Conservation (phyloP, 2,113 vertebrate species). For the Mandrillus leucophaeus region DNA sequence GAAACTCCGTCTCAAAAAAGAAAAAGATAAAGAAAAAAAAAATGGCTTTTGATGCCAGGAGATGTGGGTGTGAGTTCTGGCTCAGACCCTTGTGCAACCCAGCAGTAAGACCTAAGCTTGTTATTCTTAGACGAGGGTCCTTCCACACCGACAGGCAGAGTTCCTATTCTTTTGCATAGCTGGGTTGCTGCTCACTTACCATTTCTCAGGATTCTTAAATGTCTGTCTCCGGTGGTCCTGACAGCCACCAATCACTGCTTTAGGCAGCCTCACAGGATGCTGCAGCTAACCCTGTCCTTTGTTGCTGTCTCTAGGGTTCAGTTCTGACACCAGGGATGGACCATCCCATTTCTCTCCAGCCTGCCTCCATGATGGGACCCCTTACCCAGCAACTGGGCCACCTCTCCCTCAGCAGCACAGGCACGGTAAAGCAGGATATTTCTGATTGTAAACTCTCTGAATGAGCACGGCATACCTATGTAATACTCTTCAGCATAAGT, state of each 20-base stretch:
- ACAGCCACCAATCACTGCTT: not conserved
- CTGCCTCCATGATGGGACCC: constrained; percentile 91
- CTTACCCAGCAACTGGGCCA: constrained; percentile 93
- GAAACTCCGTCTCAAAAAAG: too few relatives aligned
- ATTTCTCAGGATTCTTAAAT: not conserved
- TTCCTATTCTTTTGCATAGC: not conserved
- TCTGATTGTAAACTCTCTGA: not conserved
- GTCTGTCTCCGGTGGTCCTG: not conserved
- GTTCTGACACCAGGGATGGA: constrained; percentile 92
- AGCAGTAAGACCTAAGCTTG: not conserved
- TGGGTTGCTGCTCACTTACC: not conserved
- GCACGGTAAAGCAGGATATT: constrained; percentile 85
- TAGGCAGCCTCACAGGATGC: not conserved
- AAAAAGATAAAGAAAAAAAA: not conserved
- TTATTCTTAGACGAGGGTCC: not conserved
- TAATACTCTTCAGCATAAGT: not conserved
- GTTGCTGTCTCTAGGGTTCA: constrained; percentile 84
- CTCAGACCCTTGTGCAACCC: not conserved
- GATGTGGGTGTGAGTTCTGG: constrained; percentile 33
- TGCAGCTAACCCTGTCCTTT: not conserved
- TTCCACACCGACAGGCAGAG: not conserved
- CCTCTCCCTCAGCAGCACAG: constrained; percentile 90
- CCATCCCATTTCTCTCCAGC: constrained; percentile 93
- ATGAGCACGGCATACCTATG: not conserved
- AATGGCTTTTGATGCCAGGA: not conserved